Percentiles rank a stretch among this genome's conserved stretches.
Evolutionary conservation across 2,888 invertebrate genomes (phyloP).

Genomic region (Ornithoptera alexandrae): DNA sequence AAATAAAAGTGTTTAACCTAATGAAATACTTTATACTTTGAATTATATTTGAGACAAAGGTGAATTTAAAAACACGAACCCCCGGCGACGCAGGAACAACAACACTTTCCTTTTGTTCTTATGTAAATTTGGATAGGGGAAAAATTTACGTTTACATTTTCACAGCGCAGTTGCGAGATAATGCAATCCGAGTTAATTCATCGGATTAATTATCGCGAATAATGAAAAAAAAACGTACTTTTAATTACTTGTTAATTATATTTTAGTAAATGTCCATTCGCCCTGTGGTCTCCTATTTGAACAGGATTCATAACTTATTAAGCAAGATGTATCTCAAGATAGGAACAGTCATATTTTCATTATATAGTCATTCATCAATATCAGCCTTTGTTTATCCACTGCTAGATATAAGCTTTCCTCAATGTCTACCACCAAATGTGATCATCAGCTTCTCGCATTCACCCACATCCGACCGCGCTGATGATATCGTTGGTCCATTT

Average conservation of each 20-base stretch:
- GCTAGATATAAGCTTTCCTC: too few species aligned
- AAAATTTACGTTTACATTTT: slow-evolving; percentile 17
- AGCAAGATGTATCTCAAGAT: too few species aligned
- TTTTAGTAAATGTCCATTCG: not conserved
- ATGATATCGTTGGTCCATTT: too few species aligned
- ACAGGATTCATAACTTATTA: too few species aligned
- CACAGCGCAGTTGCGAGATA: slow-evolving; percentile 17
- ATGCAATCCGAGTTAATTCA: slow-evolving; percentile 14
- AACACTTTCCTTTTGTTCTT: slow-evolving; percentile 16
- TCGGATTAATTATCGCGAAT: slow-evolving; percentile 7
- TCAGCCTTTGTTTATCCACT: too few species aligned
- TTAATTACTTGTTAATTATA: not conserved
- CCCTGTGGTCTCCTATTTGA: not conserved
- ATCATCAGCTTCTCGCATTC: too few species aligned
- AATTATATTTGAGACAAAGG: not conserved
- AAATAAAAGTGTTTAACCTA: not conserved
- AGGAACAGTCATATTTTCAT: too few species aligned
- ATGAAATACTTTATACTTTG: not conserved
- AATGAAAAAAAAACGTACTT: not conserved
- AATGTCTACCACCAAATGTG: too few species aligned
- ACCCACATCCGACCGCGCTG: too few species aligned
- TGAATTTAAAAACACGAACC: slow-evolving; percentile 12
- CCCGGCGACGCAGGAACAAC: not conserved
- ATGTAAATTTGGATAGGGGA: slow-evolving; percentile 16
- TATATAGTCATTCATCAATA: too few species aligned